Evolutionary conservation across 2,888 invertebrate species (phyloP).

Genomic region (Lepetodrilus schrolli): DNA sequence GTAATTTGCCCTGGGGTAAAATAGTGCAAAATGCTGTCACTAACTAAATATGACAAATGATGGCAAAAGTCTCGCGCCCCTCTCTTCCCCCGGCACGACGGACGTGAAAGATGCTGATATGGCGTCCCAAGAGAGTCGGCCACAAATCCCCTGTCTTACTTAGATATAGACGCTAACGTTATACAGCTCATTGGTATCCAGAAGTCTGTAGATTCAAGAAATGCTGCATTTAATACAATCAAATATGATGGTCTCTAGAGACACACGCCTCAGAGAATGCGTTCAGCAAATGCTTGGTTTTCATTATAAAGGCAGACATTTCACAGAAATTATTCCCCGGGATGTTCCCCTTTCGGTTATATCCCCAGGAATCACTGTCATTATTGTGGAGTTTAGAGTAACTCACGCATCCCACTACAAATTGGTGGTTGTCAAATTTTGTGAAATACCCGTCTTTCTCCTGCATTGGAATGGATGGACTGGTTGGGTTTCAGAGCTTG

Average conservation of each 20-base stretch:
- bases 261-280: no score
- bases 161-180: neutral
- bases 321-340: no score
- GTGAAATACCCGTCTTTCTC: no score
- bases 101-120: neutral
- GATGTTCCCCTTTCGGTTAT: no score
- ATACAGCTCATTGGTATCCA: neutral
- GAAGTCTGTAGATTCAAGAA: neutral
- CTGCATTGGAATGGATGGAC: no score
- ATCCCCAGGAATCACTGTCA: neutral
- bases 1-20: neutral
- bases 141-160: neutral
- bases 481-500: no score
- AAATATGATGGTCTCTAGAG: neutral
- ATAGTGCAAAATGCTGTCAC: neutral
- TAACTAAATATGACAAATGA: slow-evolving; percentile 18
- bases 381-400: neutral
- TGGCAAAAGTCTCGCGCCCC: neutral
- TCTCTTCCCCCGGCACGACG: slow-evolving; percentile 3
- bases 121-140: neutral
- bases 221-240: slow-evolving; percentile 22
- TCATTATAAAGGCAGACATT: no score
- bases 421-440: neutral
- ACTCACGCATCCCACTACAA: neutral
- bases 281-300: no score